Evolutionary conservation across 2,888 invertebrate genomes (phyloP).

Genomic region (Hypolimnas misippus): DNA sequence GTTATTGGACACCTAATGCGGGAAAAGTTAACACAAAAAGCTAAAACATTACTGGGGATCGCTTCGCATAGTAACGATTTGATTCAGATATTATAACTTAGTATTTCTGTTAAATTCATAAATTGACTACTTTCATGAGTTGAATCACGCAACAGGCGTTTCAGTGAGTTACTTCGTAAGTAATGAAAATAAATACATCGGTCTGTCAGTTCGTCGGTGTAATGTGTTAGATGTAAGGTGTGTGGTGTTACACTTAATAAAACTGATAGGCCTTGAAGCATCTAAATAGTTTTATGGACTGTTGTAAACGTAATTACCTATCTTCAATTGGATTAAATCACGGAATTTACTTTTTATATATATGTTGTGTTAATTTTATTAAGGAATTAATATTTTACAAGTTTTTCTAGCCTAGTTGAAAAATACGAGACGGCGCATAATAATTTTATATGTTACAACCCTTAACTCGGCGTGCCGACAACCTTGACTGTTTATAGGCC

Average conservation of each 20-base stretch:
- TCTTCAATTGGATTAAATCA: not conserved
- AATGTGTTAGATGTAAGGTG: conserved; percentile 3
- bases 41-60: conserved; percentile 21
- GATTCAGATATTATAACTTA: not conserved
- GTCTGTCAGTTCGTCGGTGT: conserved; percentile 49
- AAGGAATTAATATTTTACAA: too few species aligned
- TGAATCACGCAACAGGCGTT: conserved; percentile 41
- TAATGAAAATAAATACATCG: conserved; percentile 62
- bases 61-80: not conserved
- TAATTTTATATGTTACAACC: conserved; percentile 45
- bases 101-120: conserved; percentile 7
- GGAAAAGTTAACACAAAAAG: conserved; percentile 55
- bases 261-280: conserved; percentile 7
- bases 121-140: conserved; percentile 20
- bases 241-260: conserved; percentile 13
- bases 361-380: not conserved
- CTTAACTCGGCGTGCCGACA: conserved; percentile 49
- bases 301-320: not conserved
- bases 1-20: conserved; percentile 59
- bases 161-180: conserved; percentile 25
- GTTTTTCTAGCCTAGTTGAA: not conserved
- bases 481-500: conserved; percentile 73
- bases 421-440: not conserved
- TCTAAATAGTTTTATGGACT: not conserved
- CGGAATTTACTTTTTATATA: not conserved